These are phyloP conservation scores for Carpatolechia fugitivella DNA, from an alignment of 2,888 invertebrate genomes.

Conservation along the genomic window DNA sequence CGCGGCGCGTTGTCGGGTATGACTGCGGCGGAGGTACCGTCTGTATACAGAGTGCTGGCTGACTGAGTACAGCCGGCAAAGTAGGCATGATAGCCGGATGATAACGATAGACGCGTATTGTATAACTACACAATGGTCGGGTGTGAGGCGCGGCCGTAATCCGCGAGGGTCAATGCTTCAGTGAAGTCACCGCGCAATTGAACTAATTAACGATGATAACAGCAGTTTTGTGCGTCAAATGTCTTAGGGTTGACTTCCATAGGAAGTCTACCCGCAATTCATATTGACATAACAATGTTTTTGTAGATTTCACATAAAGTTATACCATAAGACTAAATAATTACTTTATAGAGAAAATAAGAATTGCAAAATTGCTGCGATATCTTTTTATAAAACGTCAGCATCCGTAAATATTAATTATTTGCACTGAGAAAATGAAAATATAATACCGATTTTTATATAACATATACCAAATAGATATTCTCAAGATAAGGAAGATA, in stretches of 20 bases:
- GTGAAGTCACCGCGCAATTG: slow-evolving; percentile 60
- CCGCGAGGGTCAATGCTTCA: slow-evolving; percentile 72
- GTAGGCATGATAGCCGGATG: slow-evolving; percentile 19
- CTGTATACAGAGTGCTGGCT: slow-evolving; percentile 25
- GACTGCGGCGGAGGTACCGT: background rate
- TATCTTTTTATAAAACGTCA: too few species aligned
- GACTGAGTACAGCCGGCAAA: slow-evolving; percentile 11
- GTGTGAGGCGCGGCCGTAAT: slow-evolving; percentile 32
- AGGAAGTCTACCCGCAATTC: background rate
- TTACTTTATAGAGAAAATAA: too few species aligned
- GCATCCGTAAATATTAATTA: too few species aligned
- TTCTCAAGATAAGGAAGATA: too few species aligned
- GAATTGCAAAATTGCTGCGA: too few species aligned
- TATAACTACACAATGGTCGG: slow-evolving; percentile 16
- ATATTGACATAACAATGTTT: too few species aligned
- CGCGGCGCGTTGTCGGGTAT: slow-evolving; percentile 14
- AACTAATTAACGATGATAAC: slow-evolving; percentile 32
- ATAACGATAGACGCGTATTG: slow-evolving; percentile 32
- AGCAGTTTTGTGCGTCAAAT: background rate
- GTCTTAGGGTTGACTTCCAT: background rate
- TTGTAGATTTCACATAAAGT: too few species aligned
- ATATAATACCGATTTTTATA: too few species aligned
- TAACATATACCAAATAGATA: too few species aligned
- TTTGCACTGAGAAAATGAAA: too few species aligned
- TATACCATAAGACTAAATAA: too few species aligned